These are phyloP conservation scores for Micrasema minimum DNA, from an alignment of 1,140 invertebrate genomes.

Conservation along the genomic window DNA sequence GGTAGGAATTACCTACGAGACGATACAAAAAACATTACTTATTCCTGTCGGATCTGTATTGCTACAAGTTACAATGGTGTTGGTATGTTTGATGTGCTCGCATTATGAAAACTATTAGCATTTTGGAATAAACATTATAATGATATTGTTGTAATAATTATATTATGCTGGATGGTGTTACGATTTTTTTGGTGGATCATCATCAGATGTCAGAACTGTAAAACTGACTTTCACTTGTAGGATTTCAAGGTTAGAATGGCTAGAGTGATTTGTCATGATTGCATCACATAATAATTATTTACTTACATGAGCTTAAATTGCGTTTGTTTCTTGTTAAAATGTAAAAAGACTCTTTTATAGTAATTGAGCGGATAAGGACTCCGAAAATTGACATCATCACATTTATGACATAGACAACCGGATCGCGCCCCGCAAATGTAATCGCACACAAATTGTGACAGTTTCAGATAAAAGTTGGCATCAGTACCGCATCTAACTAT, in stretches of 20 bases:
- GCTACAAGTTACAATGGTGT: too few relatives aligned
- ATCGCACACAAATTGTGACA: constrained; percentile 9
- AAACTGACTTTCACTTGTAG: constrained; percentile 32
- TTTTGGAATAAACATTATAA: too few relatives aligned
- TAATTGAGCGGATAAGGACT: constrained; percentile 13
- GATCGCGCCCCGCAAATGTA: not conserved
- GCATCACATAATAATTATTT: constrained; percentile 25
- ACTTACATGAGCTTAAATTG: constrained; percentile 38
- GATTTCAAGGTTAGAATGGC: constrained; percentile 44
- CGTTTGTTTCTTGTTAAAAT: constrained; percentile 27
- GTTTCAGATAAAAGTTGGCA: constrained; percentile 28
- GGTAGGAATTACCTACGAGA: too few relatives aligned
- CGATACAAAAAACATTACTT: too few relatives aligned
- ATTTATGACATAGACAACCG: constrained; percentile 39
- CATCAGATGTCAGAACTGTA: not conserved
- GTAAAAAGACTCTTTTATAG: constrained; percentile 26
- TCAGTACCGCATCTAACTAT: constrained; percentile 61
- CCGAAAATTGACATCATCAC: constrained; percentile 34
- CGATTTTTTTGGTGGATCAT: too few relatives aligned
- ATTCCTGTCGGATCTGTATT: too few relatives aligned
- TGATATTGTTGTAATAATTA: too few relatives aligned
- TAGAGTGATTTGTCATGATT: constrained; percentile 28
- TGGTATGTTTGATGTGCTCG: too few relatives aligned
- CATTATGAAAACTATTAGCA: too few relatives aligned
- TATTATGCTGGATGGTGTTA: too few relatives aligned